Evolutionary conservation across 2,113 vertebrate species (phyloP).

Genomic region (Entelurus aequoreus): DNA sequence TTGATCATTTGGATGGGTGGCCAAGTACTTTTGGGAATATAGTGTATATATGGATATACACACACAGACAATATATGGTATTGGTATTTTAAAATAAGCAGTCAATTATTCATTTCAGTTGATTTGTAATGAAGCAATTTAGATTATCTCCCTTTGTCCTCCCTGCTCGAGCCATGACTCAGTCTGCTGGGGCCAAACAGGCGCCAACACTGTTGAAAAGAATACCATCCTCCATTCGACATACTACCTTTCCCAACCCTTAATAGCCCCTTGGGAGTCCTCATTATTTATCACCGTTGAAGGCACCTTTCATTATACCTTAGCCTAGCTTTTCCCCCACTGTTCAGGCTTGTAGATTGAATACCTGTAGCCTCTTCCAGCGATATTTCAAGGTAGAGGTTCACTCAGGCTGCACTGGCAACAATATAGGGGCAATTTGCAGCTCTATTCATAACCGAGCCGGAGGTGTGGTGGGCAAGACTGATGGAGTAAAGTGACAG

Average conservation of each 20-base stretch:
- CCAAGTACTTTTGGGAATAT: too few relatives aligned
- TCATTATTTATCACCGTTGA: constrained; percentile 61
- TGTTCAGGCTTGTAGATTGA: constrained; percentile 36
- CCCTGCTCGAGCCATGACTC: constrained; percentile 30
- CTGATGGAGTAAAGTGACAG: constrained; percentile 25
- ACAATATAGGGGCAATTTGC: constrained; percentile 42
- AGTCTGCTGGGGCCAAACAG: constrained; percentile 50
- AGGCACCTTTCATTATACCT: constrained; percentile 61
- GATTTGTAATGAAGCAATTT: constrained; percentile 41
- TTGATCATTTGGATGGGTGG: too few relatives aligned
- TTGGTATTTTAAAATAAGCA: too few relatives aligned
- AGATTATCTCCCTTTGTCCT: constrained; percentile 21
- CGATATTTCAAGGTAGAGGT: constrained; percentile 44
- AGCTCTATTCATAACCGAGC: constrained; percentile 1
- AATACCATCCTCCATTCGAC: constrained; percentile 30
- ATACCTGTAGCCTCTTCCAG: constrained; percentile 34
- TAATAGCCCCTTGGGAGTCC: constrained; percentile 48
- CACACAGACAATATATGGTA: too few relatives aligned
- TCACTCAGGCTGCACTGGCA: constrained; percentile 21
- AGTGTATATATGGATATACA: too few relatives aligned
- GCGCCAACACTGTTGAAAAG: constrained; percentile 37
- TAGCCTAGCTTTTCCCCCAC: constrained; percentile 33
- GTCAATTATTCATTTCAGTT: constrained; percentile 18
- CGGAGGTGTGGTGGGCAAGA: constrained; percentile 16
- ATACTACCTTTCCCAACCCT: constrained; percentile 20